Evolutionary conservation across 1,140 invertebrate genomes (phyloP).

Genomic region (Phenacoccus solenopsis): DNA sequence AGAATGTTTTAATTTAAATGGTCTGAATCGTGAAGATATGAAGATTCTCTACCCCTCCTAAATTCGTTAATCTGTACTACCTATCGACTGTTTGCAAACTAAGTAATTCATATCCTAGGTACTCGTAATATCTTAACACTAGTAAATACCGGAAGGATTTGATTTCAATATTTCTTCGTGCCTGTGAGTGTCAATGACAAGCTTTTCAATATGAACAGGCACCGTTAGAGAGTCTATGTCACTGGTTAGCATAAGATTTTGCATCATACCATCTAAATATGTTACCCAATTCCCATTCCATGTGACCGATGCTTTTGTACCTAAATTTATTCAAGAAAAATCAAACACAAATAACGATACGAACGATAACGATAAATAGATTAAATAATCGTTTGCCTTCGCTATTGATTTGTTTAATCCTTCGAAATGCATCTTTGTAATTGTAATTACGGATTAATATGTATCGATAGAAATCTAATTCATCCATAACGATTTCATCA

Average conservation of each 20-base stretch:
- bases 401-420: constrained; percentile 53
- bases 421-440: constrained; percentile 77
- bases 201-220: constrained; percentile 70
- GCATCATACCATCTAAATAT: constrained; percentile 87
- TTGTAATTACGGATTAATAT: constrained; percentile 85
- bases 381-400: constrained; percentile 35
- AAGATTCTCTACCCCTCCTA: too few relatives aligned
- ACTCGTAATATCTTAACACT: too few relatives aligned
- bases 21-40: too few relatives aligned
- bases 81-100: too few relatives aligned
- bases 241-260: constrained; percentile 69
- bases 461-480: constrained; percentile 84
- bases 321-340: constrained; percentile 26
- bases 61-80: too few relatives aligned
- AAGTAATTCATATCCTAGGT: too few relatives aligned
- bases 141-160: not conserved
- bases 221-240: constrained; percentile 69
- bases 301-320: constrained; percentile 45
- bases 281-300: constrained; percentile 88
- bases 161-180: constrained; percentile 41
- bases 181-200: constrained; percentile 62
- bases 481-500: constrained; percentile 49
- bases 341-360: not conserved
- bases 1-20: too few relatives aligned
- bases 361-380: not conserved